Base-by-base conservation (phyloP, 2,888 invertebrate species). In the Carterocephalus palaemon region DNA sequence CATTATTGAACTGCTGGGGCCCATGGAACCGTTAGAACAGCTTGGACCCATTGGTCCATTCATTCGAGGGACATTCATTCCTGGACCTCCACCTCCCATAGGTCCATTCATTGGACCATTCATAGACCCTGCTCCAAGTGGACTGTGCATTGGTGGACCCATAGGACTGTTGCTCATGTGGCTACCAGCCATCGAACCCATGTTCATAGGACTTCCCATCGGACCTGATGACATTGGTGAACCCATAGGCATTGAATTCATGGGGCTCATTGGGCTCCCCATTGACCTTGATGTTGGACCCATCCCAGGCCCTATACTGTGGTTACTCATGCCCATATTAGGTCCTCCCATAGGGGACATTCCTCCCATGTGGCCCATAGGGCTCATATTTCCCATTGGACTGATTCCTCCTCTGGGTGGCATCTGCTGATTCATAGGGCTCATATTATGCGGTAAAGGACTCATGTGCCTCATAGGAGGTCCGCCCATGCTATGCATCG, bases 101-200 rank as follows among this genome's bases (percentile, higher is more conserved):
- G 89, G 88, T 7, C 91, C 89, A 72, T 88, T 88, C 70, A 85
- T 78, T 7, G 86, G 86, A 1, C 87, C 87, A 67, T 88, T 89
- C 84, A 89, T 88, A 43, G 88, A 88, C 45, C 82, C 87, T 38
- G 74, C 82, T 50, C 88, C 91, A 48, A 91, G 73, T 31, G 92
- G 92, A 78, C 91, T 92, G 59, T 92, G 93, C 90, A 94, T 91
- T 5, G 90, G 93, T 39, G 93, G 92, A 39, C 90, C 92, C 92
- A 92, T 93, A 41, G 91, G 92, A 62, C 92, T 91, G 59, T 90
- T 92, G 64, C 90, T 90, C 88, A 92, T 91, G 57, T 90, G 89
- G 57, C 76, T 88, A 36, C 84, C 85, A 40, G 83, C 78, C 89
- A 92, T 90, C 20, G 90, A 89, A 42, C 88, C 88, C 89, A 90